These are phyloP conservation scores for Clitarchus hookeri DNA, from an alignment of 2,888 invertebrate species.

Conservation along the genomic window DNA sequence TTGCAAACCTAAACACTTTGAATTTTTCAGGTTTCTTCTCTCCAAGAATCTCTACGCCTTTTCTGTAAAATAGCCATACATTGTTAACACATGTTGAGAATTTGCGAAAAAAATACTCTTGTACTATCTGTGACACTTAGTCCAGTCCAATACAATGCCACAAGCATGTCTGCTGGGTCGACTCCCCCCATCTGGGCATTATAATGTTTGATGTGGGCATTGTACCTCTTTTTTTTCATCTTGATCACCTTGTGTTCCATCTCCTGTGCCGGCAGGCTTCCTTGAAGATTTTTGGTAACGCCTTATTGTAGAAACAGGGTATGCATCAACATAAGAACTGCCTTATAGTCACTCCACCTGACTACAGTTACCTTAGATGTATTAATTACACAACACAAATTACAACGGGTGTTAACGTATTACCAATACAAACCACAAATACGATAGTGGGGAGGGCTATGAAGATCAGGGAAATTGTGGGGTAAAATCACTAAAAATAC, in stretches of 20 bases:
- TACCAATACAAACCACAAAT: too few species aligned
- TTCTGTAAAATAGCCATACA: neutral
- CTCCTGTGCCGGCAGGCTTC: neutral
- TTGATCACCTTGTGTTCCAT: neutral
- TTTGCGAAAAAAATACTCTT: neutral
- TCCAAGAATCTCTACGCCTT: neutral
- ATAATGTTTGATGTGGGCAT: too few species aligned
- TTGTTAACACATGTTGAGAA: neutral
- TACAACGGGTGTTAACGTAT: too few species aligned
- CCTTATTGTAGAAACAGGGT: neutral
- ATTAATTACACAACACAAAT: too few species aligned
- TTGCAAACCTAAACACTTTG: neutral
- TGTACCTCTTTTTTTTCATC: neutral
- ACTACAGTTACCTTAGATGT: neutral
- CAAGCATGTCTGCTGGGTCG: neutral
- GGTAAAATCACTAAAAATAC: too few species aligned
- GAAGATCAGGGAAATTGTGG: too few species aligned
- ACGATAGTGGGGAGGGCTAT: too few species aligned
- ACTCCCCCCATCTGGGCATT: too few species aligned
- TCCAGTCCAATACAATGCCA: neutral
- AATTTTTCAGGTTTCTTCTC: neutral
- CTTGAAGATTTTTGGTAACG: neutral
- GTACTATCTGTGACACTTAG: neutral
- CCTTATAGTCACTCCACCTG: slow-evolving; percentile 24
- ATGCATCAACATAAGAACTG: slow-evolving; percentile 21